Evolutionary conservation across 1,140 invertebrate genomes (phyloP).

Genomic region (Drosophila bifasciata): DNA sequence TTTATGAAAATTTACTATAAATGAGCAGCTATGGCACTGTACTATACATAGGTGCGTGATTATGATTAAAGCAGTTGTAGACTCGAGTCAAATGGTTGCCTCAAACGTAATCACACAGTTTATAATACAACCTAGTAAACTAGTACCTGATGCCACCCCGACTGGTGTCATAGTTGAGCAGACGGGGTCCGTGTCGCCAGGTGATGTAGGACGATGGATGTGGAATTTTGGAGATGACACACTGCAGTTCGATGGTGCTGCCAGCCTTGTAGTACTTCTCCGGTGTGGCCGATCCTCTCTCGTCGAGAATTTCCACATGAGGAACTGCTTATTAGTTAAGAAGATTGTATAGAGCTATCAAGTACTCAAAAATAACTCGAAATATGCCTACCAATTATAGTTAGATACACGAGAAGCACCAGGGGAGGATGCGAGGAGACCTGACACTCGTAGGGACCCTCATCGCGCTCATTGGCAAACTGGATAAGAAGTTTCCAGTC

Average conservation of each 20-base stretch:
- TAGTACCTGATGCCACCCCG: slow-evolving; percentile 92
- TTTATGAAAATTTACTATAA: not conserved
- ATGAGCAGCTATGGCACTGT: not conserved
- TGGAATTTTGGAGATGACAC: slow-evolving; percentile 92
- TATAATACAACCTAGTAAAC: too few relatives aligned
- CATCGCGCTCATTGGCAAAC: slow-evolving; percentile 90
- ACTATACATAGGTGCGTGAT: not conserved
- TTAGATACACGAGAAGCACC: slow-evolving; percentile 89
- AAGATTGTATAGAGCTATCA: not conserved
- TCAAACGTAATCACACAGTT: too few relatives aligned
- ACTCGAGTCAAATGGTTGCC: too few relatives aligned
- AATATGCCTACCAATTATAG: slow-evolving; percentile 88
- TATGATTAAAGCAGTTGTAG: not conserved
- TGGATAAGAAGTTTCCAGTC: slow-evolving; percentile 91
- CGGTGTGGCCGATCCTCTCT: slow-evolving; percentile 90
- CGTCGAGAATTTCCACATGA: slow-evolving; percentile 92
- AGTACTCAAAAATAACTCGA: not conserved
- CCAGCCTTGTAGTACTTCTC: slow-evolving; percentile 95
- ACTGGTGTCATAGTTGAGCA: slow-evolving; percentile 93
- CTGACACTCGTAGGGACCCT: slow-evolving; percentile 92
- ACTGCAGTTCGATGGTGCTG: slow-evolving; percentile 93
- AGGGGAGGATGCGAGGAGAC: slow-evolving; percentile 91
- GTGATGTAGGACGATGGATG: slow-evolving; percentile 91
- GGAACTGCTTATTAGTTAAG: slow-evolving; percentile 87
- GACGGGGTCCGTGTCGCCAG: slow-evolving; percentile 91